Conservation (phyloP, 2,113 vertebrate genomes). For the Rynchops niger region DNA sequence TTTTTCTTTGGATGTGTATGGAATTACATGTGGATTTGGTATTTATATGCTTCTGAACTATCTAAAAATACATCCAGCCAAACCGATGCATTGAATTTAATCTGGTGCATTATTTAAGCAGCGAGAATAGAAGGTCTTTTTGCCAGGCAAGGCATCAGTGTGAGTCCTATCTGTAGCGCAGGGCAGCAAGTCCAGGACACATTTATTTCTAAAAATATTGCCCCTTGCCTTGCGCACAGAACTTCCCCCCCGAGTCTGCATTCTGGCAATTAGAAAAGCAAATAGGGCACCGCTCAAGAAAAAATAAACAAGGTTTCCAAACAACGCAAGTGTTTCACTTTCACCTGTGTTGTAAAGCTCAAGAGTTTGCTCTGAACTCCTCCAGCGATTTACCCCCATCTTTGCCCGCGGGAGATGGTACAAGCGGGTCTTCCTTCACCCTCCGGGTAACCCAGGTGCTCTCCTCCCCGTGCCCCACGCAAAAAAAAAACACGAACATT, state of each 20-base stretch:
- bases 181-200: slow-evolving; percentile 39
- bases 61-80: slow-evolving; percentile 56
- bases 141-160: slow-evolving; percentile 52
- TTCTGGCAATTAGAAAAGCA: slow-evolving; percentile 62
- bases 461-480: background rate
- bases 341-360: slow-evolving; percentile 58
- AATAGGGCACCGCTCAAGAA: slow-evolving; percentile 27
- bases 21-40: slow-evolving; percentile 61
- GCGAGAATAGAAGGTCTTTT: slow-evolving; percentile 22
- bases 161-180: slow-evolving; percentile 49
- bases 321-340: slow-evolving; percentile 37
- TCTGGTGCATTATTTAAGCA: slow-evolving; percentile 65
- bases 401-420: background rate
- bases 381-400: slow-evolving; percentile 2
- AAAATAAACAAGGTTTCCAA: slow-evolving; percentile 36
- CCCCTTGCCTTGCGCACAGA: slow-evolving; percentile 22
- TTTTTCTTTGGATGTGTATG: slow-evolving; percentile 55
- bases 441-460: background rate
- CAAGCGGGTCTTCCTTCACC: background rate
- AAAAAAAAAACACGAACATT: slow-evolving; percentile 41
- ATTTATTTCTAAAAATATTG: slow-evolving; percentile 63
- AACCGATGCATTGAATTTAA: slow-evolving; percentile 49
- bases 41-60: slow-evolving; percentile 58
- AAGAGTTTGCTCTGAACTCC: slow-evolving; percentile 48
- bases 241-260: background rate